These are phyloP conservation scores for Cerastoderma edule DNA, from an alignment of 2,888 invertebrate genomes.

Conservation along the genomic window DNA sequence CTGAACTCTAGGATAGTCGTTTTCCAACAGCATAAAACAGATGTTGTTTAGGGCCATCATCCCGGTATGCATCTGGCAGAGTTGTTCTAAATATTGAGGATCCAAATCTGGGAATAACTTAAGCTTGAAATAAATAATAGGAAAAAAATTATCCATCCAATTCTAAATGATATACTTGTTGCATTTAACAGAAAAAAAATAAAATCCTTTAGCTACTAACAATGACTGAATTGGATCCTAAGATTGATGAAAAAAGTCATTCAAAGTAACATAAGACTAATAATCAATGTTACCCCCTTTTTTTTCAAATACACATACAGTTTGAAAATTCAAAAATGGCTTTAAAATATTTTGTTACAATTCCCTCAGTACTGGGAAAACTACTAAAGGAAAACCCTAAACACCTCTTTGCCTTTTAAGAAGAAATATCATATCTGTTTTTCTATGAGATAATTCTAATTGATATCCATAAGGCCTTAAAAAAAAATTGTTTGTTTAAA, in stretches of 20 bases:
- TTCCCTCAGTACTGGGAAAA: too few species aligned
- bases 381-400: too few species aligned
- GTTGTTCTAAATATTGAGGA: conserved; percentile 31
- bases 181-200: background rate
- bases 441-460: too few species aligned
- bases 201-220: background rate
- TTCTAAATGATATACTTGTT: background rate
- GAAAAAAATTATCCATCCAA: background rate
- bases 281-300: too few species aligned
- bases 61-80: conserved; percentile 36
- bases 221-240: background rate
- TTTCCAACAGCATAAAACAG: conserved; percentile 62
- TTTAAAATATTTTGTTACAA: too few species aligned
- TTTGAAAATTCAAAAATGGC: too few species aligned
- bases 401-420: too few species aligned
- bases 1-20: conserved; percentile 46
- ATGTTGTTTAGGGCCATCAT: conserved; percentile 60
- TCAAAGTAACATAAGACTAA: background rate
- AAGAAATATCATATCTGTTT: too few species aligned
- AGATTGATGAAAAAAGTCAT: background rate
- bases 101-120: conserved; percentile 64
- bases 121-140: conserved; percentile 53
- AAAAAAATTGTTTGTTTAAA: too few species aligned
- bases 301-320: too few species aligned
- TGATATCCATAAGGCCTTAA: too few species aligned